Conservation (phyloP, 2,113 vertebrate genomes). For the Triplophysa rosa region DNA sequence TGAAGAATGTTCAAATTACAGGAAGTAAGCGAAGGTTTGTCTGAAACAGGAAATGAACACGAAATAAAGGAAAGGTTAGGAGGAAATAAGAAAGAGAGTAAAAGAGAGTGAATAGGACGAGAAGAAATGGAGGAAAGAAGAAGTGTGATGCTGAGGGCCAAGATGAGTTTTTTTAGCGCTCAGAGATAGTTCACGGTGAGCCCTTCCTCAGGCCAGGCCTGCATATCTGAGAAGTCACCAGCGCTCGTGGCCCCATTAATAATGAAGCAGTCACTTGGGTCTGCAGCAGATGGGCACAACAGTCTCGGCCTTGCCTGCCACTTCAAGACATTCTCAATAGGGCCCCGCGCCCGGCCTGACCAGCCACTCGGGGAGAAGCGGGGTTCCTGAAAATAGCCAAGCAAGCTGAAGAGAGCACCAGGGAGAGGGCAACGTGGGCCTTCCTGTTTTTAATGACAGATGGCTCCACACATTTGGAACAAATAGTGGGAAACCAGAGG, state of each 20-base stretch:
- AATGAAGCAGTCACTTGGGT: constrained; percentile 89
- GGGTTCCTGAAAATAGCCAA: constrained; percentile 81
- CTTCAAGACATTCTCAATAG: constrained; percentile 76
- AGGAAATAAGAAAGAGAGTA: constrained; percentile 51
- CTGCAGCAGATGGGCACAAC: constrained; percentile 87
- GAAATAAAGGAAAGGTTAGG: constrained; percentile 11
- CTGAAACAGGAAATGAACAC: constrained; percentile 38
- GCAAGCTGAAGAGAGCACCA: constrained; percentile 66
- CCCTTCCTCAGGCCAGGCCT: constrained; percentile 91
- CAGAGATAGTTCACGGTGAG: constrained; percentile 87
- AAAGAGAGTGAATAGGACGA: constrained; percentile 24
- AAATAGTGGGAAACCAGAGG: constrained; percentile 77
- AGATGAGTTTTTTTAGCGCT: constrained; percentile 54
- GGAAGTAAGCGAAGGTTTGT: constrained; percentile 30
- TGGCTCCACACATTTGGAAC: constrained; percentile 79
- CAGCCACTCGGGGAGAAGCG: constrained; percentile 77
- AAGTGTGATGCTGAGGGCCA: constrained; percentile 26
- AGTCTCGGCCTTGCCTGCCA: constrained; percentile 77
- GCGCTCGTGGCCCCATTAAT: constrained; percentile 89
- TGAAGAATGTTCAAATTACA: constrained; percentile 16
- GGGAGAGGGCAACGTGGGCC: constrained; percentile 81
- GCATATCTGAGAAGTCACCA: constrained; percentile 88
- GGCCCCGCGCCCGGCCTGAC: constrained; percentile 65
- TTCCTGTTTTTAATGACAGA: constrained; percentile 89
- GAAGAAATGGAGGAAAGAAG: constrained; percentile 69